Percentiles rank a stretch among this genome's conserved stretches.
Conservation (phyloP, 2,113 vertebrate species). For the Xenopus laevis region DNA sequence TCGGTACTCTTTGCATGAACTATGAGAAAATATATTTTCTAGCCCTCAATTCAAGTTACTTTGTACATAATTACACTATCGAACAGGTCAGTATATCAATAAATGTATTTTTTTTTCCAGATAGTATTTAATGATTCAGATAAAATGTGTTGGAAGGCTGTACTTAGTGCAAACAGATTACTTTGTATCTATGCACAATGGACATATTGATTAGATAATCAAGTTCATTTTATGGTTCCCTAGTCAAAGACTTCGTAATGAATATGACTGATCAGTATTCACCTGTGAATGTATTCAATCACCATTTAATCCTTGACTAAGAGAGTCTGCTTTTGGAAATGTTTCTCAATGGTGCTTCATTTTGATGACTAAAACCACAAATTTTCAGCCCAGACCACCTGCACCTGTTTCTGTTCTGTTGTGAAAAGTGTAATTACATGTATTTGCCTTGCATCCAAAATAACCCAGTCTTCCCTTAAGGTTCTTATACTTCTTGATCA, state of each 20-base stretch:
- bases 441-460: too few relatives aligned
- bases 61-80: background rate
- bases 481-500: too few relatives aligned
- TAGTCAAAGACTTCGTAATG: constrained; percentile 20
- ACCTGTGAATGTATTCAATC: background rate
- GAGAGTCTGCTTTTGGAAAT: background rate
- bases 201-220: constrained; percentile 16
- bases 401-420: too few relatives aligned
- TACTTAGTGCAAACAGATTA: background rate
- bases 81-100: background rate
- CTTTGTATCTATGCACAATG: background rate
- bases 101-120: background rate
- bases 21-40: background rate
- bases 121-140: constrained; percentile 13
- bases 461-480: too few relatives aligned
- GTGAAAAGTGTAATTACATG: too few relatives aligned
- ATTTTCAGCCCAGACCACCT: too few relatives aligned
- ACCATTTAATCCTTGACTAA: constrained; percentile 1
- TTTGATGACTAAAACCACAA: too few relatives aligned
- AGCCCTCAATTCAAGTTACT: background rate
- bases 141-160: background rate
- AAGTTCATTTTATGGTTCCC: constrained; percentile 18
- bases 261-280: constrained; percentile 10
- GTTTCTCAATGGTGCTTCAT: background rate
- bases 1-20: too few relatives aligned